phyloP scores from a whole-genome alignment of 2,797 vertebrate species.

The Borostomias antarcticus region DNA sequence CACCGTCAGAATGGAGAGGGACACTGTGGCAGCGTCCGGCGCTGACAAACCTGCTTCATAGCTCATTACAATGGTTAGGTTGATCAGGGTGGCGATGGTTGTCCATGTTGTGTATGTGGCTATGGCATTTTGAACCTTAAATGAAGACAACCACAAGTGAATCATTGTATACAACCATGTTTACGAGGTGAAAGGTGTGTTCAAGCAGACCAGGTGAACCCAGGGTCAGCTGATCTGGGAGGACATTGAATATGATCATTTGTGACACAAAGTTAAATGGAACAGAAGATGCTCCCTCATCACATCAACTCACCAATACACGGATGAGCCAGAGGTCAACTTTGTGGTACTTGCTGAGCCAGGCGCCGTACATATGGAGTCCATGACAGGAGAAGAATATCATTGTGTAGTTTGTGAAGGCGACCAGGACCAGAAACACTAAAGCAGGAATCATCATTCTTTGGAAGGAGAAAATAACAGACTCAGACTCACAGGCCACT shows the following conservation, averaged over 20 bases:
- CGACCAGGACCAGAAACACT: conserved; percentile 72
- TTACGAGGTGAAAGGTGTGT: too few relatives aligned
- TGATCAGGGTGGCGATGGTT: conserved; percentile 80
- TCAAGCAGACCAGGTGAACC: too few relatives aligned
- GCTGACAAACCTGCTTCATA: conserved; percentile 63
- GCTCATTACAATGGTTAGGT: conserved; percentile 75
- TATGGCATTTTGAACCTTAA: conserved; percentile 84
- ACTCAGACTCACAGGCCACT: too few relatives aligned
- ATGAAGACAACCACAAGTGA: background rate
- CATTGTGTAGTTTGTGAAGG: conserved; percentile 64
- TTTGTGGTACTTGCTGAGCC: conserved; percentile 77
- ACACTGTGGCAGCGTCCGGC: conserved; percentile 54
- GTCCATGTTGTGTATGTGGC: conserved; percentile 81
- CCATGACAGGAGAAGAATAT: conserved; percentile 73
- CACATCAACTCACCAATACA: conserved; percentile 70
- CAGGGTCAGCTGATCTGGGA: too few relatives aligned
- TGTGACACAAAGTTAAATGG: too few relatives aligned
- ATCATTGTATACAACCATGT: too few relatives aligned
- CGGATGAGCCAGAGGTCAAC: conserved; percentile 82
- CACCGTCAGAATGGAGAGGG: conserved; percentile 57
- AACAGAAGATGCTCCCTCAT: background rate
- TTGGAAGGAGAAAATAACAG: conserved; percentile 26
- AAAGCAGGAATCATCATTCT: conserved; percentile 75
- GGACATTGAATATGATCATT: too few relatives aligned
- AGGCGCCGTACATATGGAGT: conserved; percentile 60